Evolutionary conservation across 2,888 invertebrate genomes (phyloP).

Genomic region (Nephrotoma appendiculata): DNA sequence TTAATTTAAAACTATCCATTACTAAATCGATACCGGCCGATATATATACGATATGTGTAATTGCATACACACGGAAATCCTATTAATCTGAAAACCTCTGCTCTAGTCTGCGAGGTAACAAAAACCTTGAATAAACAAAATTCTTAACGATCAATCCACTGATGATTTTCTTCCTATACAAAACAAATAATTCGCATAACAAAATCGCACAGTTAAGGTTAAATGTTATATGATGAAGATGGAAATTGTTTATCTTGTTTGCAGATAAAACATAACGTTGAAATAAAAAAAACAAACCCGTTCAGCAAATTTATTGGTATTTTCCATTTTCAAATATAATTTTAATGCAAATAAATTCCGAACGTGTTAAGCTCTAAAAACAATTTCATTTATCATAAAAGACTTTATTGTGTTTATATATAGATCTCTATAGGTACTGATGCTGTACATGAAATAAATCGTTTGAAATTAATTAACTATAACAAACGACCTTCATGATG

Average conservation of each 20-base stretch:
- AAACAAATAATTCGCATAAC: not conserved
- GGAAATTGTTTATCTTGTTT: not conserved
- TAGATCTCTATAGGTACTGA: not conserved
- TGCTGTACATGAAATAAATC: not conserved
- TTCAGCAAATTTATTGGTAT: not conserved
- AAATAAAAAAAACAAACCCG: not conserved
- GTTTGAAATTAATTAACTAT: not conserved
- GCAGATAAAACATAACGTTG: not conserved
- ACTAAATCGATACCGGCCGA: not conserved
- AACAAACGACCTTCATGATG: not conserved
- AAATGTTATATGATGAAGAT: not conserved
- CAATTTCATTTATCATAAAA: not conserved
- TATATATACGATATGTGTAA: not conserved
- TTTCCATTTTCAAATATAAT: not conserved
- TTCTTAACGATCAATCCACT: not conserved
- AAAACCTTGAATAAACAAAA: not conserved
- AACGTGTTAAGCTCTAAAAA: not conserved
- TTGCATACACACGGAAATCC: not conserved
- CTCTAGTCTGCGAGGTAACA: not conserved
- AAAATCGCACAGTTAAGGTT: not conserved
- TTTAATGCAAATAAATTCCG: not conserved
- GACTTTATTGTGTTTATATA: not conserved
- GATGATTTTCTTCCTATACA: not conserved
- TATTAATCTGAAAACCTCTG: not conserved
- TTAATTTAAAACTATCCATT: not conserved